These are phyloP conservation scores for Deroptyus accipitrinus DNA, from an alignment of 2,113 vertebrate species.

Conservation along the genomic window DNA sequence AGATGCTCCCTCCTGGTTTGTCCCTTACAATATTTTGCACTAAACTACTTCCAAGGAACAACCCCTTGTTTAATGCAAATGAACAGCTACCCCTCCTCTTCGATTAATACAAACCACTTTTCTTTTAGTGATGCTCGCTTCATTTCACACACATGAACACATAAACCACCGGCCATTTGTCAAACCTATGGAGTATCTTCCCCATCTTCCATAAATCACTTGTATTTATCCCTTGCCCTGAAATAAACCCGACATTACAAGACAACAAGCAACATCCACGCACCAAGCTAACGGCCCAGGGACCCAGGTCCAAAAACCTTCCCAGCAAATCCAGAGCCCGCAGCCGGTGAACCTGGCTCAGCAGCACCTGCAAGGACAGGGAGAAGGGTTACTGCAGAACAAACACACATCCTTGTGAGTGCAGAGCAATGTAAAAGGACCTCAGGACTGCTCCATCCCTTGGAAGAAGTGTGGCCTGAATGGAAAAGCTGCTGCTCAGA, in stretches of 20 bases:
- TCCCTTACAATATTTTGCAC: neutral
- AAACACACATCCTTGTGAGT: neutral
- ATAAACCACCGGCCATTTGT: neutral
- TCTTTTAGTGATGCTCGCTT: neutral
- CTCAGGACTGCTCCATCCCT: fast-evolving
- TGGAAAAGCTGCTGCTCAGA: neutral
- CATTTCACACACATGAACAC: neutral
- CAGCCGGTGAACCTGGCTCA: constrained; percentile 96
- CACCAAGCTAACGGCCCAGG: constrained; percentile 98
- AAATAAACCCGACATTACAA: fast-evolving
- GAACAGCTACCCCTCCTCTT: neutral
- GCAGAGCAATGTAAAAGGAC: neutral
- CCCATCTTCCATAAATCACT: neutral
- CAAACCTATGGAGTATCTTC: neutral
- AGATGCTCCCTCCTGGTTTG: neutral
- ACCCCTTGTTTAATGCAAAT: neutral
- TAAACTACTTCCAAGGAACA: neutral
- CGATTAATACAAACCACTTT: neutral
- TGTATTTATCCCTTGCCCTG: fast-evolving
- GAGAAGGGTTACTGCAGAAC: fast-evolving
- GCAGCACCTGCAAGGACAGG: constrained; percentile 84
- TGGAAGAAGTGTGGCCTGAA: no score
- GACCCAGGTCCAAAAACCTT: constrained; percentile 93
- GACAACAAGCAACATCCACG: neutral
- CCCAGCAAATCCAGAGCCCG: constrained; percentile 93